Base-by-base conservation (phyloP, 2,888 invertebrate genomes). In the Cryptocephalus primarius region DNA sequence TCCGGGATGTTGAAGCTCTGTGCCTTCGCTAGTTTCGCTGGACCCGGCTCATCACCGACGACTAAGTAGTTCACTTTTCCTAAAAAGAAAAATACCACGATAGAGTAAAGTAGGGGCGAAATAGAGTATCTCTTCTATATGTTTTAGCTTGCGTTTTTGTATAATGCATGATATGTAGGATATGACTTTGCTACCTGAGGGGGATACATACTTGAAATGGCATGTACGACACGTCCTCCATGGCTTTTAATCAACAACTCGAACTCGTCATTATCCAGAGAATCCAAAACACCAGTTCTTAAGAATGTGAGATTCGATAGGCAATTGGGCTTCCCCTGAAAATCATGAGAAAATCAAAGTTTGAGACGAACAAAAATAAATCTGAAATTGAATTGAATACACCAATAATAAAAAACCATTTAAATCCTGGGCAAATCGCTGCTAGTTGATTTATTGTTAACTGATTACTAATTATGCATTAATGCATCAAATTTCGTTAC, bases 221-320 rank as follows among this genome's bases (percentile, higher is more conserved):
- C 72, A 38, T 74, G 76, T 49, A 87, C 84, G 1, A 87, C 76
- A 62, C 80, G 78, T 1, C 93, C 95, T 1, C 93, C 91, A 66
- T 85, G 85, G 55, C 82, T 80, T 47, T 79, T 80, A 10, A 94
- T 80, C 8, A 90, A 72, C 1, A 77, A 78, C 33, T 77, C 76
- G 4, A 85, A 79, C 60, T 91, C 90, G 6, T 90, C 88, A 10
- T 87, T 76, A 58, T 91, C 90, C 55, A 94, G 73, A 11, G 91
- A 91, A 61, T 94, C 92, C 40, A 92, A 71, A 1, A 93, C 85
- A 33, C 93, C 95, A 36, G 92, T 93, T 44, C 91, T 70, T 6
- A 89, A 65, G 61, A 90, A 88, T 4, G 78, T 80, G 46, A 80
- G 70, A 44, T 84, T 80, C 43, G 76, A 76, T 2, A 90, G 69